Percentiles rank a stretch among this genome's conserved stretches.
Conservation (phyloP, 2,113 vertebrate species). For the Cephalopholis sonnerati region DNA sequence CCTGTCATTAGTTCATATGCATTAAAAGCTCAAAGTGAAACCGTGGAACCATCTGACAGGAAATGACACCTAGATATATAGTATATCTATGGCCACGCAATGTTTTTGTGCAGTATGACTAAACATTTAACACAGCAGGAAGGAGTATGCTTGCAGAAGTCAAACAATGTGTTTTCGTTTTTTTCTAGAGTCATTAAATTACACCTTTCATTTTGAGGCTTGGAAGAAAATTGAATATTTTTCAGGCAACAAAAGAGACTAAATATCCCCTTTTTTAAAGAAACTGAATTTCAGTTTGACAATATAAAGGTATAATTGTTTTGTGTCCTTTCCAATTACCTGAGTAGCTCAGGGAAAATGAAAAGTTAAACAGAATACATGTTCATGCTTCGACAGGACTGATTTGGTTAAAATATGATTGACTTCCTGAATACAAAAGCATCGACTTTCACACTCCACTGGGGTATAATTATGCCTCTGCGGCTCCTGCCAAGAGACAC, state of each 20-base stretch:
- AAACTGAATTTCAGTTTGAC: background rate
- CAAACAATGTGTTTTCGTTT: background rate
- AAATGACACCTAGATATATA: conserved; percentile 7
- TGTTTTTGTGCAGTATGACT: background rate
- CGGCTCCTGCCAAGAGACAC: conserved; percentile 59
- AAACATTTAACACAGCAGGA: conserved; percentile 9
- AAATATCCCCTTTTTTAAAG: conserved; percentile 13
- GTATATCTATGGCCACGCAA: background rate
- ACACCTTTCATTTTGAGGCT: conserved; percentile 24
- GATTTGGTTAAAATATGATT: conserved; percentile 69
- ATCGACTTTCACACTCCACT: conserved; percentile 63
- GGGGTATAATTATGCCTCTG: conserved; percentile 69
- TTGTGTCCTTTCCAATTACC: conserved; percentile 53
- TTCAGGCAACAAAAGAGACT: conserved; percentile 23
- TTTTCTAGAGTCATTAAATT: conserved; percentile 25
- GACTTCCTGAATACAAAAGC: conserved; percentile 69
- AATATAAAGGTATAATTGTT: conserved; percentile 38
- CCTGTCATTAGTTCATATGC: conserved; percentile 26
- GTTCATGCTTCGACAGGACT: conserved; percentile 46
- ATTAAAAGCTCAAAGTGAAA: conserved; percentile 32
- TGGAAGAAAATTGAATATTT: conserved; percentile 32
- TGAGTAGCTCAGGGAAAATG: conserved; percentile 44
- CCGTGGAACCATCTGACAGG: conserved; percentile 9
- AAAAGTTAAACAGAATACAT: conserved; percentile 29
- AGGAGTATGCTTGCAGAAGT: background rate